phyloP scores from a whole-genome alignment of 2,888 invertebrate genomes.

The Drosophila picticornis region DNA sequence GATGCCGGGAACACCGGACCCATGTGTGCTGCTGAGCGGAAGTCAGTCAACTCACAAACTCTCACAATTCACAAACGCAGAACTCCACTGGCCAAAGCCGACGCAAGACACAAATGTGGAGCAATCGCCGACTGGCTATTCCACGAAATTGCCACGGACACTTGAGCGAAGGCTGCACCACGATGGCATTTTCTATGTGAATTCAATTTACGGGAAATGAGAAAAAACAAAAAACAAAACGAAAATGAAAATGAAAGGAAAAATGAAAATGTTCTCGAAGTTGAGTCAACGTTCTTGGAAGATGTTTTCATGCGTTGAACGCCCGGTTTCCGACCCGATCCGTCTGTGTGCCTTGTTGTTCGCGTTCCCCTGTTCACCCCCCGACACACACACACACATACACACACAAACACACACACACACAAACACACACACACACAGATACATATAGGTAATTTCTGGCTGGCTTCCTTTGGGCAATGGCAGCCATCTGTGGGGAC shows the following conservation, averaged over 20 bases:
- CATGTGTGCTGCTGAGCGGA: conserved; percentile 9
- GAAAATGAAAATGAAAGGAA: conserved; percentile 51
- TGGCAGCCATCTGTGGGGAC: conserved; percentile 39
- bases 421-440: background rate
- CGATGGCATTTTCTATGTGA: conserved; percentile 57
- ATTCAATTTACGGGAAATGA: conserved; percentile 57
- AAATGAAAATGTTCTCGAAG: conserved; percentile 67
- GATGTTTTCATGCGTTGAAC: conserved; percentile 59
- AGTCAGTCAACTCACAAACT: background rate
- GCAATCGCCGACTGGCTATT: conserved; percentile 55
- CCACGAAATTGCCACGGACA: conserved; percentile 57
- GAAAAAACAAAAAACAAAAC: conserved; percentile 17
- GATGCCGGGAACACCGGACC: background rate
- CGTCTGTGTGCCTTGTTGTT: conserved; percentile 4
- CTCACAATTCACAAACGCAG: conserved; percentile 26
- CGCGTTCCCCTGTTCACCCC: conserved; percentile 20
- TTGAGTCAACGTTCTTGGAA: conserved; percentile 67
- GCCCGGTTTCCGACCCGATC: conserved; percentile 38
- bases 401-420: background rate
- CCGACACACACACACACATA: background rate
- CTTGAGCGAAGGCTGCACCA: conserved; percentile 39
- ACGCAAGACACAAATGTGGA: conserved; percentile 59
- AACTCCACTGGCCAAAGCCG: conserved; percentile 23
- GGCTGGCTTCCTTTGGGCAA: conserved; percentile 46
- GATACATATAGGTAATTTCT: background rate